Evolutionary conservation across 2,113 vertebrate genomes (phyloP), one percentile per base, ranked within the genome.

Genomic region (Barbus barbus): DNA sequence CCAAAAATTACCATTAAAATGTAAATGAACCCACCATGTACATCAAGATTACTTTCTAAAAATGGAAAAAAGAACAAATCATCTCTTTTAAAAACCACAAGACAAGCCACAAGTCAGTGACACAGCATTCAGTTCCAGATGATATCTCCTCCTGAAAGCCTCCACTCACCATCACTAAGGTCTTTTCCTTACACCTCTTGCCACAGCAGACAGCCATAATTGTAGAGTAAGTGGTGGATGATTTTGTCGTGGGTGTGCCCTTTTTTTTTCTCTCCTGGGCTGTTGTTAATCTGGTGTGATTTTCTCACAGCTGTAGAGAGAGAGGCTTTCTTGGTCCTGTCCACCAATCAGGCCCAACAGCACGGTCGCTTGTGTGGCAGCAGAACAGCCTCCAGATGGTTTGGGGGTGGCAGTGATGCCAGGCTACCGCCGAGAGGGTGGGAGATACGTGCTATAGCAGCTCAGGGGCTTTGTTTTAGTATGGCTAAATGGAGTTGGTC

Each of bases 321-420:
- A 36, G 83, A 84, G 65, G 16, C 24, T 86, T 86, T 78, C 83
- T 78, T 77, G 71, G 41, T 53, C 61, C 56, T 84, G 71, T 48
- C 51, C 81, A 86, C 81, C 87, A 87, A 87, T 84, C 87, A 86
- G 77, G 83, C 9, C n/a, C 56, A 60, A 26, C 16, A 60, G 61
- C 46, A 51, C 36, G 63, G 80, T 51, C 12, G 22, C 79, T 85
- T 28, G 48, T 31, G 73, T 44, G 72, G 78, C 83, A 60, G 82
- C 74, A 48, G 83, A 84, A 88, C 83, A 90, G 65, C 77, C 71
- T 89, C 60, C 90, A 92, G 90, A 91, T 92, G 90, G 86, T 88
- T 87, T 58, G 65, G 48, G 79, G 83, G 74, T 14, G 33, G 76
- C 65, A 22, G 22, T 46, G 63, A 73, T 86, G 83, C 86, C 84